Percentiles rank a stretch among this genome's conserved stretches.
These are phyloP conservation scores for Erannis defoliaria DNA, from an alignment of 2,888 invertebrate species.

Conservation along the genomic window DNA sequence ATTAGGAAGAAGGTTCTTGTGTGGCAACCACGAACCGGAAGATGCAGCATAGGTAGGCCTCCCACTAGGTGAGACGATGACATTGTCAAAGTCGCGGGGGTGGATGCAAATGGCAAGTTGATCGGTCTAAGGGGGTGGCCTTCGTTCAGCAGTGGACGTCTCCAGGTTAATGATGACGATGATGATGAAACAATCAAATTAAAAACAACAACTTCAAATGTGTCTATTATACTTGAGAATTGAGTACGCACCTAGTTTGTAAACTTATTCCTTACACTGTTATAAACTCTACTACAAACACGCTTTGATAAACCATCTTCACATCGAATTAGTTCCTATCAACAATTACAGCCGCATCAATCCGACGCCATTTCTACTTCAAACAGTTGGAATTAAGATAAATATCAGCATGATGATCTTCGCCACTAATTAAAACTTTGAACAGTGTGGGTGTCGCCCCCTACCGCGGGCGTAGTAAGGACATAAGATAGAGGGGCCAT, in stretches of 20 bases:
- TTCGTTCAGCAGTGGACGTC: no score
- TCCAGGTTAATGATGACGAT: no score
- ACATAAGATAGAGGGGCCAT: neutral
- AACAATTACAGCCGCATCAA: conserved; percentile 35
- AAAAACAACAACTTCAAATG: neutral
- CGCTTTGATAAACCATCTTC: conserved; percentile 10
- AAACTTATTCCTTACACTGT: neutral
- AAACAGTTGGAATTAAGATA: conserved; percentile 48
- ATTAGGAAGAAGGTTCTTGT: no score
- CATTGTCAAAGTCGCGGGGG: no score
- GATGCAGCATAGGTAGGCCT: no score
- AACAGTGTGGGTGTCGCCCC: conserved; percentile 58
- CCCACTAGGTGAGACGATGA: no score
- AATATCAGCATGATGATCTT: conserved; percentile 62
- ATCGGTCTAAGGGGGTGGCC: no score
- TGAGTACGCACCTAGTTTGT: neutral
- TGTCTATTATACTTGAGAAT: neutral
- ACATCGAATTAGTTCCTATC: conserved; percentile 26
- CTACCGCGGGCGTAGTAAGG: conserved; percentile 29
- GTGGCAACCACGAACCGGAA: no score
- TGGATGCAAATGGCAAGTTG: no score
- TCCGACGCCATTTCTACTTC: conserved; percentile 36
- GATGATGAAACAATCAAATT: no score
- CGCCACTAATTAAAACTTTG: conserved; percentile 70
- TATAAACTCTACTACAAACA: conserved; percentile 13